phyloP scores from a whole-genome alignment of 2,888 invertebrate species.

The Venustoraphidia nigricollis region DNA sequence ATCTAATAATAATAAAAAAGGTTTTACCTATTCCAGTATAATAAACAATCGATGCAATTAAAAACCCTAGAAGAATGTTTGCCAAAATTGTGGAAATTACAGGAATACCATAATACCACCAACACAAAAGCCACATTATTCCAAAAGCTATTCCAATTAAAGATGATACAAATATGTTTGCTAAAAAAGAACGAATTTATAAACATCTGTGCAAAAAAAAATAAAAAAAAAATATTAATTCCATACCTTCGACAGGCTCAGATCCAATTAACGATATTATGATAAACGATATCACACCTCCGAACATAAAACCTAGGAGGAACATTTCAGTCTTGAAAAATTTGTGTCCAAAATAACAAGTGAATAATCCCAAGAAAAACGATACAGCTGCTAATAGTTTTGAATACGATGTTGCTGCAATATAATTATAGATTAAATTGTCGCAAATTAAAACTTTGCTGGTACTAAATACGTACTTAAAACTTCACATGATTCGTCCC shows the following conservation, averaged over 20 bases:
- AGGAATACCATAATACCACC: slow-evolving; percentile 46
- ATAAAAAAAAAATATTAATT: neutral
- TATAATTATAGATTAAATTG: neutral
- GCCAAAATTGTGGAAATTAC: slow-evolving; percentile 40
- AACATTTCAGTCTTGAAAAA: slow-evolving; percentile 46
- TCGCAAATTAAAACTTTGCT: neutral
- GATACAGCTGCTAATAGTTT: slow-evolving; percentile 34
- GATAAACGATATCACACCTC: slow-evolving; percentile 38
- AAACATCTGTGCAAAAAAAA: neutral
- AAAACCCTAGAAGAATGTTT: slow-evolving; percentile 42
- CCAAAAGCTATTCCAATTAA: slow-evolving; percentile 42
- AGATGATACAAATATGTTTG: slow-evolving; percentile 31
- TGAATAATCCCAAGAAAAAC: slow-evolving; percentile 42
- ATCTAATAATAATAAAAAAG: neutral
- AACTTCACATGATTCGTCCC: slow-evolving; percentile 32
- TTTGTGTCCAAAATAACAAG: slow-evolving; percentile 46
- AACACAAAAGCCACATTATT: slow-evolving; percentile 40
- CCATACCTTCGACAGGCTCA: slow-evolving; percentile 11
- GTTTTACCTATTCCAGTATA: slow-evolving; percentile 43
- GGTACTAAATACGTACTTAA: slow-evolving; percentile 30
- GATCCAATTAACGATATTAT: slow-evolving; percentile 19
- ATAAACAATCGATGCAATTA: slow-evolving; percentile 40
- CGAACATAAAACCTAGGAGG: slow-evolving; percentile 39
- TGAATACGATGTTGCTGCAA: slow-evolving; percentile 31
- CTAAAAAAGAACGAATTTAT: slow-evolving; percentile 25